Percentiles rank a stretch among this genome's conserved stretches.
Conservation (phyloP, 2,113 vertebrate species). For the Siphamia tubifer region DNA sequence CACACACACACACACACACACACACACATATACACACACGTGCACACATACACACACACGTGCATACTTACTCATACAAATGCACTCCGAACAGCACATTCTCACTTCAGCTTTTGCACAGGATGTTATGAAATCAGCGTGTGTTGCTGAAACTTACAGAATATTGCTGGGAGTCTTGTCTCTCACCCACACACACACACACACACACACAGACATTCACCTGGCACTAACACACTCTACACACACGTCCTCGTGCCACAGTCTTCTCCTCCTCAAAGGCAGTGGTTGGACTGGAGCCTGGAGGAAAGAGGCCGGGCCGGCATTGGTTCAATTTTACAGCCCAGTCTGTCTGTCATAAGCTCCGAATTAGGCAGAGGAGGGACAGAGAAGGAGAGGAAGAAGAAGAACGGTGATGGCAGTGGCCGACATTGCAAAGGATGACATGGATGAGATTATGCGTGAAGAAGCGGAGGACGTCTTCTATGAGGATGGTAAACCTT, state of each 20-base stretch:
- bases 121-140: constrained; percentile 80
- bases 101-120: constrained; percentile 70
- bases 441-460: constrained; percentile 71
- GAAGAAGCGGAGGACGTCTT: constrained; percentile 81
- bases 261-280: constrained; percentile 41
- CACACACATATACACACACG: constrained; percentile 34
- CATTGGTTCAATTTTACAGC: constrained; percentile 53
- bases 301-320: constrained; percentile 51
- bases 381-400: constrained; percentile 14
- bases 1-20: constrained; percentile 61
- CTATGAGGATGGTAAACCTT: constrained; percentile 75
- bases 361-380: constrained; percentile 14
- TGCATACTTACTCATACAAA: constrained; percentile 57
- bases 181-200: constrained; percentile 27
- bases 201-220: constrained; percentile 34
- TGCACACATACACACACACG: constrained; percentile 46
- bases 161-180: constrained; percentile 60
- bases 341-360: constrained; percentile 28
- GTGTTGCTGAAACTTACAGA: constrained; percentile 71
- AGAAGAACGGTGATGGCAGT: constrained; percentile 62
- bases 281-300: constrained; percentile 44
- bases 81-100: constrained; percentile 57
- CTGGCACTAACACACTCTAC: constrained; percentile 29
- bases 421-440: constrained; percentile 64
- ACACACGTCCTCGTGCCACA: constrained; percentile 28